Conservation (phyloP, 2,113 vertebrate species). For the Vulpes vulpes region DNA sequence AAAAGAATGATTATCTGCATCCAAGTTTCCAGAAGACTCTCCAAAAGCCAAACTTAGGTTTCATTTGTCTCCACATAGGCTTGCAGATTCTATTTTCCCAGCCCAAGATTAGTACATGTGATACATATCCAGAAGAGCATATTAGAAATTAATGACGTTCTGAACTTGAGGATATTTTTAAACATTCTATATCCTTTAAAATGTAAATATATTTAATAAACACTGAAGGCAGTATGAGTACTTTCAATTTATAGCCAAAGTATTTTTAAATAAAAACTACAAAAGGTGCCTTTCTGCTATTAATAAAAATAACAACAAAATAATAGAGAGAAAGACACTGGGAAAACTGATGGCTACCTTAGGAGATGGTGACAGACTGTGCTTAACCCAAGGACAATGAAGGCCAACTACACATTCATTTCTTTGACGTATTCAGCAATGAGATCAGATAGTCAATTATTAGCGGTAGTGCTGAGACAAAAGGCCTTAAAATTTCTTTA, state of each 20-base stretch:
- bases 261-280: constrained; percentile 37
- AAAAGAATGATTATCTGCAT: not conserved
- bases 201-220: not conserved
- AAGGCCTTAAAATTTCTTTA: constrained; percentile 10
- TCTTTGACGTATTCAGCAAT: constrained; percentile 4
- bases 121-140: not conserved
- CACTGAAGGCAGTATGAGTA: not conserved
- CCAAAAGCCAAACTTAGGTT: not conserved
- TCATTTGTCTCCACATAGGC: not conserved
- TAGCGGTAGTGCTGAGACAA: constrained; percentile 43
- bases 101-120: not conserved
- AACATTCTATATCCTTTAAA: not conserved
- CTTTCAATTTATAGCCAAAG: not conserved
- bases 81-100: not conserved
- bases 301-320: constrained; percentile 35
- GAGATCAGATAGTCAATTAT: constrained; percentile 53
- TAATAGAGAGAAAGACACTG: not conserved
- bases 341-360: constrained; percentile 25
- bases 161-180: constrained; percentile 21
- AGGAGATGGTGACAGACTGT: not conserved
- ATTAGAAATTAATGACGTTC: not conserved
- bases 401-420: constrained; percentile 36
- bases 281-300: not conserved
- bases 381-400: not conserved
- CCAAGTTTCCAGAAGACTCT: not conserved